phyloP scores from a whole-genome alignment of 2,797 vertebrate genomes.

The Clarias platycephalus region DNA sequence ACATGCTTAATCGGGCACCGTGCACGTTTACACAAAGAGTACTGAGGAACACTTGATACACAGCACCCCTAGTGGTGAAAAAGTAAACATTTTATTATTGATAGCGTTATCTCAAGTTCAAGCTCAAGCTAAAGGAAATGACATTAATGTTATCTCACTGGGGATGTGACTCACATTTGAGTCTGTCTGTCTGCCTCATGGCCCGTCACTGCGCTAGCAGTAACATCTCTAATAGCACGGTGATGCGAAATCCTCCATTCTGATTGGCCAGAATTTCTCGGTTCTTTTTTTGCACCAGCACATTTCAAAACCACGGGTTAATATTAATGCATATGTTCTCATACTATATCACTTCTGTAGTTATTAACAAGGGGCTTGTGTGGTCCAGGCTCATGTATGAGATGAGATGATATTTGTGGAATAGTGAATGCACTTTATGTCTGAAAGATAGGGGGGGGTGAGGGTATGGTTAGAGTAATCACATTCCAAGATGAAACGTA shows the following conservation, averaged over 20 bases:
- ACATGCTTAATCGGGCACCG: neutral
- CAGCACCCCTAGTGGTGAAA: conserved; percentile 9
- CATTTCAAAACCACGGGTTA: neutral
- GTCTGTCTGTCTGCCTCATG: neutral
- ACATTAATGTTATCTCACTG: neutral
- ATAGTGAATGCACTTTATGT: no score
- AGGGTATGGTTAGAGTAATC: neutral
- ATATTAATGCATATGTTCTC: neutral
- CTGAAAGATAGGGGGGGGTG: no score
- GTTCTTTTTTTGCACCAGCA: neutral
- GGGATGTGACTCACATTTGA: no score
- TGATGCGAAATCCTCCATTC: neutral
- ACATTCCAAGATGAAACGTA: neutral
- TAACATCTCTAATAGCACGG: no score
- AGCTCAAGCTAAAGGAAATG: neutral
- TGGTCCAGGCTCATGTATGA: neutral
- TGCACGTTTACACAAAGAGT: neutral
- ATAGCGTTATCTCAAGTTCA: neutral
- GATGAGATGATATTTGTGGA: no score
- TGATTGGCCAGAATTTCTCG: neutral
- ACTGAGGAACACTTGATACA: neutral
- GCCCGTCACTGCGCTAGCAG: neutral
- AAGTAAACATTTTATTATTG: neutral
- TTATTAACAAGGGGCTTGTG: neutral
- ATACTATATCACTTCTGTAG: neutral